Evolutionary conservation across 2,797 vertebrate species (phyloP), one percentile per base, ranked within the genome.

Genomic region (Xenops minutus): DNA sequence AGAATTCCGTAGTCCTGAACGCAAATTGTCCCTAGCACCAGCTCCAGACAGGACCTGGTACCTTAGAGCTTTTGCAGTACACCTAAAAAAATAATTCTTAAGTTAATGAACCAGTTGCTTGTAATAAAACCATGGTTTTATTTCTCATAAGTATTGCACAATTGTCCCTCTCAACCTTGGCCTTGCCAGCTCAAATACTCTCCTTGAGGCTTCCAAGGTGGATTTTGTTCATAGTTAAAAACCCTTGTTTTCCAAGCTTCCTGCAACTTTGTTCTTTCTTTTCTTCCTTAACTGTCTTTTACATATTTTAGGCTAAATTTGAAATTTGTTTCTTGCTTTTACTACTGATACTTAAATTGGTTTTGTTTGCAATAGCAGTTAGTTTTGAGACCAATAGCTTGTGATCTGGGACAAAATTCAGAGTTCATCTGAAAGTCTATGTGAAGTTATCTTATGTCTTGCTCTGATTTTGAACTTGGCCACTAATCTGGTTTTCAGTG

Each of bases 401-500:
- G 20, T 66, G 62, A 59, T 26, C 29, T 30, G 36, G 44, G 29
- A 18, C 19, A 52, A 63, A 64, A 49, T 9, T 75, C 52, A 29
- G 49, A 77, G n/a, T 30, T 69, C 43, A 29, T 72, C n/a, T 79
- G n/a, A 27, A 91, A 48, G 29, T 46, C 73, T 62, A 34, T 37
- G 13, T 82, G 32, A 89, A 87, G 26, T 63, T 81, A 1, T 39
- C 10, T 66, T 43, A 5, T 3, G 1, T 66, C 59, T 94, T 2
- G 0, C 32, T 32, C 36, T 32, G 64, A 24, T 64, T 79, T 67
- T 87, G 39, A 82, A 30, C 55, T 37, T 76, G 76, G 43, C 18
- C 85, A 88, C 51, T 92, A 18, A 46, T 80, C 44, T 92, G n/a
- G 75, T 94, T 94, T 88, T 93, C 43, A 73, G 83, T 58, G 58